Evolutionary conservation across 2,888 invertebrate species (phyloP), one percentile per base, ranked within the genome.

Genomic region (Amiota communis): DNA sequence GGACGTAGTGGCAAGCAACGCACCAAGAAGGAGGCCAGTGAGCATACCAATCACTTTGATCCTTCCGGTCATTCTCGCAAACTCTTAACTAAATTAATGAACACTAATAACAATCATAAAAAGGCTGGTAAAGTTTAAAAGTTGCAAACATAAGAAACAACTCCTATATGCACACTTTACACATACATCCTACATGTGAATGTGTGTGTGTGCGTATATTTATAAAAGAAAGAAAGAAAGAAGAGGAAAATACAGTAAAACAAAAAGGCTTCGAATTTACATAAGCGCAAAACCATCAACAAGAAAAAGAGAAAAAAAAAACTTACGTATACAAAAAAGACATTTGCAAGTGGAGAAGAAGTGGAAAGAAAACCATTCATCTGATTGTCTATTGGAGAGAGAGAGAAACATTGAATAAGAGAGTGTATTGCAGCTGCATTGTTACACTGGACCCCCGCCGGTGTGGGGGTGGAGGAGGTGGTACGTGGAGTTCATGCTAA

Each of bases 41-140:
- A 94, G 81, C 96, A 98, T 90, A 97, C 97, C 59, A 97, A 98
- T 90, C 97, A 96, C 90, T 93, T 93, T 90, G 97, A 98, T 90
- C 97, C 97, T 76, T 94, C 93, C 87, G 98, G 98, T 81, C 97
- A 98, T 92, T 96, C 96, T 71, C 94, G 98, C 90, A 98, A 98
- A 92, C 94, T 97, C 88, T 91, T 94, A 51, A 95, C 95, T 74
- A 97, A 97, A 90, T 89, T 97, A 79, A 92, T 93, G 89, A 97
- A 97, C 89, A 94, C 96, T 49, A 95, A 96, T 89, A 93, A 92
- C 83, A 95, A 96, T 89, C 96, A 96, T 89, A 95, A 94, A 89
- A 95, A 95, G 86, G 75, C 77, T 49, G 72, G 74, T 73, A 86
- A 87, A 78, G 84, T 85, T 77, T 86, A 75, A 84, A 72, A 20